A percentile compares a stretch with the other conserved stretches of the same genome.
These are phyloP conservation scores for Capitella teleta DNA, from an alignment of 1,140 invertebrate species.

Conservation along the genomic window DNA sequence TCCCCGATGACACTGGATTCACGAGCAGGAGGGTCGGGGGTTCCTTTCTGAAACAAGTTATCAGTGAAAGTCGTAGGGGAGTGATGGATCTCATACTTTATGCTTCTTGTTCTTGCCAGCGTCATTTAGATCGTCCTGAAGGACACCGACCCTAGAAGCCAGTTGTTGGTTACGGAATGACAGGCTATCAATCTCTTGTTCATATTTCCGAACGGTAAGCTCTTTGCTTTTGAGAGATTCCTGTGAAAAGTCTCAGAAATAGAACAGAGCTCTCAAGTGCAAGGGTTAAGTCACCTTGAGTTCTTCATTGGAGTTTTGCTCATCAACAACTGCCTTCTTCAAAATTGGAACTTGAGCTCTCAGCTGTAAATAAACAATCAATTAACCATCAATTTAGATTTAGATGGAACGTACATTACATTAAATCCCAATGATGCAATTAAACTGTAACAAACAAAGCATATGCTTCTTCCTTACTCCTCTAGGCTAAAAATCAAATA, in stretches of 20 bases:
- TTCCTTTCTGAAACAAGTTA: no score
- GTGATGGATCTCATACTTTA: background rate
- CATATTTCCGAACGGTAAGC: slow-evolving; percentile 67
- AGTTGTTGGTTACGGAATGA: slow-evolving; percentile 87
- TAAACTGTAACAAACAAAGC: no score
- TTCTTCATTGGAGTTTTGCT: slow-evolving; percentile 64
- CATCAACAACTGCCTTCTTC: slow-evolving; percentile 82
- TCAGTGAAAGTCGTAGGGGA: no score
- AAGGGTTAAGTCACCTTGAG: slow-evolving; percentile 36
- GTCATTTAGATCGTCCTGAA: slow-evolving; percentile 75
- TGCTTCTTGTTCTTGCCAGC: background rate
- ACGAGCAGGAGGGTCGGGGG: no score
- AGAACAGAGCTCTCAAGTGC: background rate
- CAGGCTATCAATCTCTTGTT: slow-evolving; percentile 85
- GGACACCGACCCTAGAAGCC: slow-evolving; percentile 70
- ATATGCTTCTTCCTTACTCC: no score
- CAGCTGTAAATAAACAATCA: slow-evolving; percentile 50
- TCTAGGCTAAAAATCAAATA: no score
- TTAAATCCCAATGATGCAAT: no score
- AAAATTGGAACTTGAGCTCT: slow-evolving; percentile 76
- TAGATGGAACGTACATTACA: no score
- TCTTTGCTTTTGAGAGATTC: slow-evolving; percentile 70
- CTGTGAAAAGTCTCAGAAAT: slow-evolving; percentile 24
- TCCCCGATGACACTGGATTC: no score
- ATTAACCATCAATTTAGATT: background rate